Conservation (phyloP, 1,140 invertebrate species). For the Artemia franciscana region DNA sequence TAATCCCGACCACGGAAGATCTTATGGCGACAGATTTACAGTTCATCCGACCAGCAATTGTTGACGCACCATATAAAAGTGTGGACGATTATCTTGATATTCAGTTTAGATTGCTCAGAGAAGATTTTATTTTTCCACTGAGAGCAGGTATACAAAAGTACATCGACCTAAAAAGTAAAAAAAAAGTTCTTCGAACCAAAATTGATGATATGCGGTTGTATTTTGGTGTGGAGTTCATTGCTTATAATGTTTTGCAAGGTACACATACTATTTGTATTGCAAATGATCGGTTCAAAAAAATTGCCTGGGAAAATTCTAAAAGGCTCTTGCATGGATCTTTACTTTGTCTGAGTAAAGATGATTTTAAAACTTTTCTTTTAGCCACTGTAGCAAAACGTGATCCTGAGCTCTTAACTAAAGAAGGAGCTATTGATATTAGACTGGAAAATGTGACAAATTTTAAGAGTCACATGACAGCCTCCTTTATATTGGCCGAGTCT, state of each 20-base stretch:
- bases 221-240: slow-evolving; percentile 2
- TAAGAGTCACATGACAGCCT: neutral
- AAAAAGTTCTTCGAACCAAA: neutral
- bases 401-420: neutral
- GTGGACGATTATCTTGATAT: slow-evolving; percentile 28
- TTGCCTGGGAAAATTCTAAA: neutral
- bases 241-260: neutral
- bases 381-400: neutral
- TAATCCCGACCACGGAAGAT: slow-evolving; percentile 5
- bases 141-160: slow-evolving; percentile 25
- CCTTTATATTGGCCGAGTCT: neutral
- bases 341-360: neutral
- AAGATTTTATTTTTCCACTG: slow-evolving; percentile 38
- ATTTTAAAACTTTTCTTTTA: neutral
- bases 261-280: slow-evolving; percentile 1
- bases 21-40: neutral
- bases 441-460: neutral
- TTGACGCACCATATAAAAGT: slow-evolving; percentile 21
- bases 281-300: slow-evolving; percentile 3
- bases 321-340: neutral
- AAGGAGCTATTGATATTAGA: neutral
- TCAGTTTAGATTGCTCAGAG: slow-evolving; percentile 28
- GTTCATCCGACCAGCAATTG: slow-evolving; percentile 22
- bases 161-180: slow-evolving; percentile 1
- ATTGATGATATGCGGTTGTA: slow-evolving; percentile 8